Conservation (phyloP, 2,888 invertebrate species). For the Hirtodrosophila histrioides region DNA sequence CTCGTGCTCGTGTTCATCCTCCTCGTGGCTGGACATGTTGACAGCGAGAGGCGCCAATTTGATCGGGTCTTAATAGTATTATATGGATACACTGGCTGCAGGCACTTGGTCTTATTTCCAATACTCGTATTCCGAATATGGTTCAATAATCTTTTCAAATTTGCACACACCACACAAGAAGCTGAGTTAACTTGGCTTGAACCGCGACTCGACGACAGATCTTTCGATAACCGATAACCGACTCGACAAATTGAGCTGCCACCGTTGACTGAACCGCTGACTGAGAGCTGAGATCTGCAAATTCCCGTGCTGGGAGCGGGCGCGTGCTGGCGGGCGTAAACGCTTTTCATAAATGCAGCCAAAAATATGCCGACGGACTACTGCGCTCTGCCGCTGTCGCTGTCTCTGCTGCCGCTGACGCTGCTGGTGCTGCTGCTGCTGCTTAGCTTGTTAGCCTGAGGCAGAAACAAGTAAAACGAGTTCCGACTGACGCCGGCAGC, state of each 20-base stretch:
- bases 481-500: conserved; percentile 45
- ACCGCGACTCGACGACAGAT: conserved; percentile 57
- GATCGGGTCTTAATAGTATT: conserved; percentile 18
- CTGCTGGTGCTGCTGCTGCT: conserved; percentile 17
- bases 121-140: conserved; percentile 11
- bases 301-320: conserved; percentile 64
- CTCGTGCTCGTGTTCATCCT: conserved; percentile 76
- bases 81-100: neutral
- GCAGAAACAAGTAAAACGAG: conserved; percentile 64
- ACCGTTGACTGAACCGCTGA: conserved; percentile 71
- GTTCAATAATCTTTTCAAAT: conserved; percentile 3
- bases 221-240: conserved; percentile 33
- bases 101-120: conserved; percentile 27
- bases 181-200: conserved; percentile 45
- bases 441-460: conserved; percentile 47
- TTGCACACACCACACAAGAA: conserved; percentile 31
- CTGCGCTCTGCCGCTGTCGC: conserved; percentile 19
- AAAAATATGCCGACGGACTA: conserved; percentile 66
- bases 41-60: conserved; percentile 77
- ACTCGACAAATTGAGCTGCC: conserved; percentile 81
- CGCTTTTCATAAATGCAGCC: conserved; percentile 72
- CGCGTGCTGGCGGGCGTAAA: conserved; percentile 73
- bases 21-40: conserved; percentile 84
- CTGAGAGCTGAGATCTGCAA: conserved; percentile 44
- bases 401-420: conserved; percentile 15